These are phyloP conservation scores for Sakesphorus luctuosus DNA, from an alignment of 2,113 vertebrate genomes.

Conservation along the genomic window DNA sequence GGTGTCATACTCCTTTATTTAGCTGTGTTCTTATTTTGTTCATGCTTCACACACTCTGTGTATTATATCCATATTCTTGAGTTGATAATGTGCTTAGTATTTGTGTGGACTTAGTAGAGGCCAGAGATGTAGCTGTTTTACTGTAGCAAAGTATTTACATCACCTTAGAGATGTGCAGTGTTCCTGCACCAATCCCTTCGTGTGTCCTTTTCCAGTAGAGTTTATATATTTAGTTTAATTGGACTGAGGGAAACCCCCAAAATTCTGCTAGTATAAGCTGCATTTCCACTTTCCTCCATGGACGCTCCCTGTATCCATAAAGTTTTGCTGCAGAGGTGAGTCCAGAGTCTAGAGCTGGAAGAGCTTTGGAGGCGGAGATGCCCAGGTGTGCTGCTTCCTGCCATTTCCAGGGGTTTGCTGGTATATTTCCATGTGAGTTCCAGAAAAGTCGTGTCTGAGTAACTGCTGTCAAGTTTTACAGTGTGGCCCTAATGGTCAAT, in stretches of 20 bases:
- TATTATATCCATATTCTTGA: background rate
- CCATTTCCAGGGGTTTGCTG: background rate
- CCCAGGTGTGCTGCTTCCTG: rapidly evolving
- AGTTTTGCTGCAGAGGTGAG: background rate
- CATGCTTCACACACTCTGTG: rapidly evolving
- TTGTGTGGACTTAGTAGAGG: background rate
- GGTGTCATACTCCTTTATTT: rapidly evolving
- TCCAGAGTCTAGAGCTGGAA: background rate
- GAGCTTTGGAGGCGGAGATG: background rate
- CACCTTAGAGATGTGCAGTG: background rate
- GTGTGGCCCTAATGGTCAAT: background rate
- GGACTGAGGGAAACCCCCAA: rapidly evolving
- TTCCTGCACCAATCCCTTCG: background rate
- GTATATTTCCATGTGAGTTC: background rate
- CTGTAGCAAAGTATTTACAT: background rate
- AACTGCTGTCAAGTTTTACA: background rate
- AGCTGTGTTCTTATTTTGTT: background rate
- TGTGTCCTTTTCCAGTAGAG: background rate
- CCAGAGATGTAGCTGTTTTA: background rate
- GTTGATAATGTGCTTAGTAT: rapidly evolving
- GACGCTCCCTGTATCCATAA: background rate
- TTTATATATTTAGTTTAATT: background rate
- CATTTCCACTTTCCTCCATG: background rate
- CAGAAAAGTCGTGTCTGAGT: background rate
- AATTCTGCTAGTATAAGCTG: background rate